Evolutionary conservation across 2,797 vertebrate genomes (phyloP), one percentile per base, ranked within the genome.

Genomic region (Cynopterus sphinx): DNA sequence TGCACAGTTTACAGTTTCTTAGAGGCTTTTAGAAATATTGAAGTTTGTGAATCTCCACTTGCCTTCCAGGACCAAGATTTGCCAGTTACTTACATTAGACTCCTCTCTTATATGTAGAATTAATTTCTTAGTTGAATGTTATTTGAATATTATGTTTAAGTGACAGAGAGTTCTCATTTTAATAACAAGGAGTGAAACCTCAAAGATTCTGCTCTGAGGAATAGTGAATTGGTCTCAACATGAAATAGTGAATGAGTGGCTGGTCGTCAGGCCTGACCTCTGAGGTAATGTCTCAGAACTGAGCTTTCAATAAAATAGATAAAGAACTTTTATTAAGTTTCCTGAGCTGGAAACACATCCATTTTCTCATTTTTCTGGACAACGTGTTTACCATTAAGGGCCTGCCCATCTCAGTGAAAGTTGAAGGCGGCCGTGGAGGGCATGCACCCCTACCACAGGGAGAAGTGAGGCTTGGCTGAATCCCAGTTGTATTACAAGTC

Each of bases 211-310:
- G 31, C 74, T 96, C 57, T 15, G 21, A 94, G 88, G 85, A 87
- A 39, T 31, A 43, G 78, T 39, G 55, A 46, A 15, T 33, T 73
- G 22, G 36, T 95, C 92, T 96, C 90, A 51, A 24, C 79, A 21
- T 39, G 53, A 87, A 91, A 74, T 46, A 74, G 79, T 12, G 11
- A 82, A 49, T 17, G 24, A 90, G 49, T 59, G 74, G 43, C 68
- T 93, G 75, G 70, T 85, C 95, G 75, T 95, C 57, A 87, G 97
- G 91, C 70, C 92, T 85, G 95, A 96, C 97, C 97, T 96, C 97
- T 97, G 97, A 98, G 95, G 96, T 97, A 97, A 98, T 98, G 97
- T 97, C 97, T 97, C 96, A 96, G 96, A 96, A 83, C 84, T 39
- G 96, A 94, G 96, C 95, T 96, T 97, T 97, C 97, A 97, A 87